Evolutionary conservation across 2,888 invertebrate species (phyloP), one percentile per base, ranked within the genome.

Genomic region (Dasypolia templi): DNA sequence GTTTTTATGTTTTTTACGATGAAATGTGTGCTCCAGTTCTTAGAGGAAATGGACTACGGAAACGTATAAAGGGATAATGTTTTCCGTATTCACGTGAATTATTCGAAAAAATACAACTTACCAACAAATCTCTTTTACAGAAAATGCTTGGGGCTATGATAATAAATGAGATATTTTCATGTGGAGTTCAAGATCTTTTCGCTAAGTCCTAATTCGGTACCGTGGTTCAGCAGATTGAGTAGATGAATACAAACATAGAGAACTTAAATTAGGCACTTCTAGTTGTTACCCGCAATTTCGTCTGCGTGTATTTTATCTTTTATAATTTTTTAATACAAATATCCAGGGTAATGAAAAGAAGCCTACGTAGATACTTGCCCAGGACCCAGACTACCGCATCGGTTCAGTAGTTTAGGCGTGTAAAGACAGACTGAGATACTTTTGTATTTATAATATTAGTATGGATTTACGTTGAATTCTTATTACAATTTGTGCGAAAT

Each of bases 1-100:
- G 87, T 83, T 82, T 83, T 79, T 70, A 75, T 53, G 22, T 46
- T 78, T 82, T 80, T 84, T 75, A 81, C 83, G 79, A 86, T 86
- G 63, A 46, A 77, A 81, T 82, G 44, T 64, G 39, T 56, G 76
- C 32, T 62, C 26, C 44, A 51, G 32, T 71, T 61, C 29, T 53
- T 55, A 19, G 11, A 32, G 72, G 62, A 82, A 82, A 76, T 74
- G 32, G 42, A 76, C 42, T 19, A 35, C 56, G 51, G 58, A 81
- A 80, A 66, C 46, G 29, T 53, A 46, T n/a, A 29, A 59, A 65
- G 19, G 19, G 14, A 79, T 75, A 61, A 65, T 63, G 29, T 58
- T 67, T 79, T 63, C 56, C 44, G 29, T 35, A 14, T 67, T 42
- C 17, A 42, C 14, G 26, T 26, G 39, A 66, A 39, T 53, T 39